phyloP scores from a whole-genome alignment of 2,113 vertebrate genomes.

The Cervus canadensis region DNA sequence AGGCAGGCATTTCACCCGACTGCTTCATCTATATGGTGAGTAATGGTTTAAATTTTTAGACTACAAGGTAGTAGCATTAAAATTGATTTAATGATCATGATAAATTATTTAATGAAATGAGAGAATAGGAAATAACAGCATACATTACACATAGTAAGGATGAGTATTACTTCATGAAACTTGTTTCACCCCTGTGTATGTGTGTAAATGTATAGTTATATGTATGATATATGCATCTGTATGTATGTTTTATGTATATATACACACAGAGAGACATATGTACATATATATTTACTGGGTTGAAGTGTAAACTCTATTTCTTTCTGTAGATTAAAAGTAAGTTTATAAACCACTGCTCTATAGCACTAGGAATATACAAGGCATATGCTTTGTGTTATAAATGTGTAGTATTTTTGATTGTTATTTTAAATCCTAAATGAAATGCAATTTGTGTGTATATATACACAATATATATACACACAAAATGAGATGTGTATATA shows the following conservation, averaged over 20 bases:
- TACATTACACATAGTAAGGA: neutral
- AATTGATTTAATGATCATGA: neutral
- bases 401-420: neutral
- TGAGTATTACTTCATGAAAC: conserved; percentile 18
- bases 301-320: neutral
- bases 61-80: neutral
- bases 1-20: neutral
- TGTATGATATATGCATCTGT: neutral
- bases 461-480: neutral
- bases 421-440: neutral
- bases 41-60: conserved; percentile 18
- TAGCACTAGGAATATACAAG: neutral
- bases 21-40: neutral
- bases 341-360: neutral
- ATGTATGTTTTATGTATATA: neutral
- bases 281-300: neutral
- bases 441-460: neutral
- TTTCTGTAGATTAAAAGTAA: neutral
- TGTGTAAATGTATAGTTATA: neutral
- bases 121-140: neutral
- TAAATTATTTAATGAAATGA: neutral
- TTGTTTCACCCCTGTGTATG: neutral
- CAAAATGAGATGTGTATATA: neutral
- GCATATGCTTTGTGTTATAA: neutral
- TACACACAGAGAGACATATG: neutral